These are phyloP conservation scores for Synanthedon vespiformis DNA, from an alignment of 2,888 invertebrate genomes.

Conservation along the genomic window DNA sequence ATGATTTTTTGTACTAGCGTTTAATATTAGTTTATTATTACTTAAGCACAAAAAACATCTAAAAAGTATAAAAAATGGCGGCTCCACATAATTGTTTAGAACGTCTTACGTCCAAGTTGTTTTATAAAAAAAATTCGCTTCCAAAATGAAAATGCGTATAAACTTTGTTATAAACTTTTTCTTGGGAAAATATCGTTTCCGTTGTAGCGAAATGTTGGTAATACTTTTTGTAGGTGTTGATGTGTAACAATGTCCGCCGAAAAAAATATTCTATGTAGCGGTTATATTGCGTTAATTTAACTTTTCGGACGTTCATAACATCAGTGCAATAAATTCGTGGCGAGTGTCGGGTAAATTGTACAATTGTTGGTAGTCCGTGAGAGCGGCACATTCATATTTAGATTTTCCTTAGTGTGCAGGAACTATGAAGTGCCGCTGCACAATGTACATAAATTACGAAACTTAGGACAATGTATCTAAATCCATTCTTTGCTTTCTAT, in stretches of 20 bases:
- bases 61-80: not conserved
- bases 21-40: too few relatives aligned
- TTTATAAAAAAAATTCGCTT: not conserved
- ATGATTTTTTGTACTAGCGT: too few relatives aligned
- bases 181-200: not conserved
- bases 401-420: too few relatives aligned
- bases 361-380: not conserved
- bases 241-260: not conserved
- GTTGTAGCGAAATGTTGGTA: not conserved
- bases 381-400: too few relatives aligned
- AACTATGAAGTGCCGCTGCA: too few relatives aligned
- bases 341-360: constrained; percentile 1
- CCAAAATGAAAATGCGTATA: not conserved
- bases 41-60: too few relatives aligned
- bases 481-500: too few relatives aligned
- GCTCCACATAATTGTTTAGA: not conserved
- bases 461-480: too few relatives aligned
- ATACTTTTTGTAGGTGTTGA: not conserved
- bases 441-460: too few relatives aligned
- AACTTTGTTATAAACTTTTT: not conserved
- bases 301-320: constrained; percentile 14
- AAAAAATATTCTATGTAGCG: constrained; percentile 5
- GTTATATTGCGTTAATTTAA: constrained; percentile 23
- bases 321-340: constrained; percentile 13
- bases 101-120: not conserved